Conservation (phyloP, 2,797 vertebrate genomes). For the Melanotaenia pygmaea region DNA sequence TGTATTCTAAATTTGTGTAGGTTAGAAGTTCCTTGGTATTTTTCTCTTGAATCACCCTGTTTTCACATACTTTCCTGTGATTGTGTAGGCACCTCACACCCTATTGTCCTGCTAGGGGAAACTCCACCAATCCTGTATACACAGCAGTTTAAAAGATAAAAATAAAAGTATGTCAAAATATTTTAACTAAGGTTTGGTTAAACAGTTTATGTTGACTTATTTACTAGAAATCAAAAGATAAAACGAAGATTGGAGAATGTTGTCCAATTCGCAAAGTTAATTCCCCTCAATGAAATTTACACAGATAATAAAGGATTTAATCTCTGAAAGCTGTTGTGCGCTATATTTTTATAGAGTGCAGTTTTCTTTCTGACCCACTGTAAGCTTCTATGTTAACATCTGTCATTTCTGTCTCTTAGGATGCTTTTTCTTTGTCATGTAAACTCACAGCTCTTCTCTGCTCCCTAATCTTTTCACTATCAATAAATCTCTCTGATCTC, state of each 20-base stretch:
- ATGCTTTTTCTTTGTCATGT: constrained; percentile 2
- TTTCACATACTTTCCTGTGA: constrained; percentile 64
- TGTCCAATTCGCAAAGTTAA: background rate
- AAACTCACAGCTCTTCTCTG: constrained; percentile 17
- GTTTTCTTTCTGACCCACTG: background rate
- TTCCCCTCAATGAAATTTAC: background rate
- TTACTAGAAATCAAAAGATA: background rate
- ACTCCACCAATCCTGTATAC: constrained; percentile 56
- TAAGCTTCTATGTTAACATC: background rate
- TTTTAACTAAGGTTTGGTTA: background rate
- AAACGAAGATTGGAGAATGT: background rate
- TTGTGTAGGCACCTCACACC: constrained; percentile 48
- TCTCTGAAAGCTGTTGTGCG: background rate
- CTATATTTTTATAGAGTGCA: background rate
- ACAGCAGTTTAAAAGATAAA: constrained; percentile 41
- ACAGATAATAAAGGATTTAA: background rate
- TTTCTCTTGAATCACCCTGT: constrained; percentile 36
- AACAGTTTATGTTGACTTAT: background rate
- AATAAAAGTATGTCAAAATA: constrained; percentile 26
- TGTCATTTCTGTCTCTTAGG: constrained; percentile 9
- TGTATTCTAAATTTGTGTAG: background rate
- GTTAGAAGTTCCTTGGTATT: constrained; percentile 9
- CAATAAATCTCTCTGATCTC: constrained; percentile 16
- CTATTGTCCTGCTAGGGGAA: constrained; percentile 57
- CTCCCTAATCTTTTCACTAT: background rate